A percentile compares a stretch with the other conserved stretches of the same genome.
Evolutionary conservation across 2,113 vertebrate genomes (phyloP).

Genomic region (Mohoua ochrocephala): DNA sequence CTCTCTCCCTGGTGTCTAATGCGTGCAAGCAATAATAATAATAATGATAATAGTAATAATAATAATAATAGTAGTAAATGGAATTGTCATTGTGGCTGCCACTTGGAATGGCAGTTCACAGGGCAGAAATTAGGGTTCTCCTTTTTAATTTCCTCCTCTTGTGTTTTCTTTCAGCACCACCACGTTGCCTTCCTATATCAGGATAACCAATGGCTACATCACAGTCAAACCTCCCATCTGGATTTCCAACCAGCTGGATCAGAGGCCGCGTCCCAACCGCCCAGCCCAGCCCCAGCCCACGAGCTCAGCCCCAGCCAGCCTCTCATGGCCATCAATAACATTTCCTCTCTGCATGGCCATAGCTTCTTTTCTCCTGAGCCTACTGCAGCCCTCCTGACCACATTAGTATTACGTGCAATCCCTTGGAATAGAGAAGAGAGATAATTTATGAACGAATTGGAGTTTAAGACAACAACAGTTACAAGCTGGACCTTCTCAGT

Average conservation of each 20-base stretch:
- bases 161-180: conserved; percentile 77
- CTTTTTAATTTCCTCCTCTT: neutral
- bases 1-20: neutral
- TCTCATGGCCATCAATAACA: conserved; percentile 21
- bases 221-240: conserved; percentile 79
- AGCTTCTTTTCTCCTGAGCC: conserved; percentile 58
- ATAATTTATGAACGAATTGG: conserved; percentile 41
- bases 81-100: neutral
- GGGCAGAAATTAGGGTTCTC: neutral
- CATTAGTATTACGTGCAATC: neutral
- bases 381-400: conserved; percentile 85
- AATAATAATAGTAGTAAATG: too few species aligned
- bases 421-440: conserved; percentile 31
- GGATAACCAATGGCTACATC: conserved; percentile 82
- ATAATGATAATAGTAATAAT: too few species aligned
- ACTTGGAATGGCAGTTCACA: neutral
- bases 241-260: conserved; percentile 69
- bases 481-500: conserved; percentile 45
- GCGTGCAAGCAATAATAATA: neutral
- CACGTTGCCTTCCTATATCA: conserved; percentile 75
- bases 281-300: conserved; percentile 7
- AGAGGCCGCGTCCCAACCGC: neutral
- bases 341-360: conserved; percentile 53
- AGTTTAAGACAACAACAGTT: conserved; percentile 37
- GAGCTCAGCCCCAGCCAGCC: conserved; percentile 20